These are phyloP conservation scores for Drosophila histrio DNA, from an alignment of 2,888 invertebrate species.

Conservation along the genomic window DNA sequence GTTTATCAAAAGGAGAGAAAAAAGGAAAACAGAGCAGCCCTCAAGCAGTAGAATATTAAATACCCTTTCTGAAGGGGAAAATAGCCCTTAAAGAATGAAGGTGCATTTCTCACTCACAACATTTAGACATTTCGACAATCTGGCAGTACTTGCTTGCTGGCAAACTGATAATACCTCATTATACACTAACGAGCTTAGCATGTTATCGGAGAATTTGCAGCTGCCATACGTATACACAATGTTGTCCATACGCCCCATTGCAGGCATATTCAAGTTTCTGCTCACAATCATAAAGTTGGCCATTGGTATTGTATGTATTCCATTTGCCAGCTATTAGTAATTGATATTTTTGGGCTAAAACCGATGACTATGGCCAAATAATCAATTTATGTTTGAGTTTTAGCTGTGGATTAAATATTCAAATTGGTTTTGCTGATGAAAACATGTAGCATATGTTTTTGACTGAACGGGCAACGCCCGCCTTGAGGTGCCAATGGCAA, in stretches of 20 bases:
- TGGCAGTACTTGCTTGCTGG: not conserved
- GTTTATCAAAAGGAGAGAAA: conserved; percentile 35
- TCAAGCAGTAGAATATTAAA: not conserved
- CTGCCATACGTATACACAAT: conserved; percentile 33
- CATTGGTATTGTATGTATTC: not conserved
- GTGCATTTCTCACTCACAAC: not conserved
- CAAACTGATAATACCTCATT: not conserved
- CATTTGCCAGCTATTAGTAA: conserved; percentile 16
- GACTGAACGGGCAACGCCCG: not conserved
- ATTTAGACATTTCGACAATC: not conserved
- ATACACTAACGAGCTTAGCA: conserved; percentile 1
- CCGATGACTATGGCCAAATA: not conserved
- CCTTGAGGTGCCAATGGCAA: conserved; percentile 11
- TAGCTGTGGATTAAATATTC: conserved; percentile 6
- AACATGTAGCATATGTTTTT: conserved; percentile 11
- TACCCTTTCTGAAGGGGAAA: conserved; percentile 11
- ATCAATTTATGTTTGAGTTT: not conserved
- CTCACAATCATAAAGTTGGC: not conserved
- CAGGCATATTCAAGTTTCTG: conserved; percentile 1
- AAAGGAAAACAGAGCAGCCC: not conserved
- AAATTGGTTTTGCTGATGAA: not conserved
- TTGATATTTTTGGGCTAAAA: conserved; percentile 1
- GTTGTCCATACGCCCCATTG: conserved; percentile 45
- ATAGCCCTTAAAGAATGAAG: not conserved
- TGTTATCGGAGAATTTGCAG: conserved; percentile 45